Percentiles rank a stretch among this genome's conserved stretches.
Evolutionary conservation across 2,888 invertebrate genomes (phyloP).

Genomic region (Biston stratarius): DNA sequence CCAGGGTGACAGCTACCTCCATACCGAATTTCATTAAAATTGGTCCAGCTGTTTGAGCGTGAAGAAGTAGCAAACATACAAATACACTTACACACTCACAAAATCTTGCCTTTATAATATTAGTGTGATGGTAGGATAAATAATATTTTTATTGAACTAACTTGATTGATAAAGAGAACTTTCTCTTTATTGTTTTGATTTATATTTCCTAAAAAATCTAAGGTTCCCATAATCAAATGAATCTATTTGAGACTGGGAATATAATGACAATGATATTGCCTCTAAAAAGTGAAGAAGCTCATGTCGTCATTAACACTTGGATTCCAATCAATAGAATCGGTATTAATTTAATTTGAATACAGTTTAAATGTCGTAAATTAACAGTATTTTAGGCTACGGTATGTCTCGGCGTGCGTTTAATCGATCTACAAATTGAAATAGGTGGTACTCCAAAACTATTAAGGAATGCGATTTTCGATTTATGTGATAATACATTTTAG

Average conservation of each 20-base stretch:
- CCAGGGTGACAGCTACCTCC: no score
- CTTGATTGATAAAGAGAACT: conserved; percentile 36
- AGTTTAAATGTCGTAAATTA: conserved; percentile 31
- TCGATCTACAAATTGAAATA: conserved; percentile 29
- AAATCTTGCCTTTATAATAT: no score
- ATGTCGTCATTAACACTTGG: conserved; percentile 33
- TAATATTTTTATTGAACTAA: conserved; percentile 31
- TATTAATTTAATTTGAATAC: conserved; percentile 32
- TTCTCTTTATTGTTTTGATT: conserved; percentile 32
- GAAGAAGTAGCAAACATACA: no score
- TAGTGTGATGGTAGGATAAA: no score
- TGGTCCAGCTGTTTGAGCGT: no score
- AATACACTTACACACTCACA: no score
- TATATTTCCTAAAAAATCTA: neutral
- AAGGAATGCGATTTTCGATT: conserved; percentile 6
- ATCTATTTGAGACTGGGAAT: conserved; percentile 12
- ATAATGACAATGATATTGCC: conserved; percentile 31
- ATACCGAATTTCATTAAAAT: no score
- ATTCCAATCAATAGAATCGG: conserved; percentile 23
- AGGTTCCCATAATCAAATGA: conserved; percentile 23
- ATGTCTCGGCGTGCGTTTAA: conserved; percentile 18
- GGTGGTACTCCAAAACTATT: neutral
- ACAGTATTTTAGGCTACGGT: conserved; percentile 20
- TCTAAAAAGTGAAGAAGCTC: conserved; percentile 34
- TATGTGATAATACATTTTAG: neutral